Base-by-base conservation (phyloP, 2,888 invertebrate genomes). In the Caenorhabditis parvicauda region DNA sequence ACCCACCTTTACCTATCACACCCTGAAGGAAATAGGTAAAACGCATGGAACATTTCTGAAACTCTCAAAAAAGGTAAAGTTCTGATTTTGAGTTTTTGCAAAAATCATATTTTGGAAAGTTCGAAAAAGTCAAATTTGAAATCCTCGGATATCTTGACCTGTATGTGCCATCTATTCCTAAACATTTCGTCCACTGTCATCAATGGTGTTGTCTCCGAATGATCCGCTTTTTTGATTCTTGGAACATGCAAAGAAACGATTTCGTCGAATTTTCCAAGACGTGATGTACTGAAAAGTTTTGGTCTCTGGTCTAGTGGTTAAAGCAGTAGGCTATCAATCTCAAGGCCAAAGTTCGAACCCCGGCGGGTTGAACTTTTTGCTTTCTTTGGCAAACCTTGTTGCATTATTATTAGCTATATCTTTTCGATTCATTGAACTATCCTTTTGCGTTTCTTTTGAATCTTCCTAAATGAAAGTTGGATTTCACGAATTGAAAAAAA, bases 1-100 rank as follows among this genome's bases (percentile, higher is more conserved):
- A 75, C 22, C 72, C 62, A 21, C 62, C 62, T 25, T 62, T 62
- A 3, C 62, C 62, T 17, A 62, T 62, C 1, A 62, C 6, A 12
- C 19, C 19, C 19, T 7, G 22, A 24, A 6, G 17, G 4, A 43
- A 19, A 43, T 43, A n/a, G n/a, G n/a, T n/a, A n/a, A n/a, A n/a
- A n/a, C n/a, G n/a, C n/a, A n/a, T n/a, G n/a, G 35, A 41, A 19
- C 55, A 17, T 19, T 19, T 24, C 21, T 22, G 48, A 55, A n/a
- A 54, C 53, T 3, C 62, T 7, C 9, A 32, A 32, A 32, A n/a
- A 32, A n/a, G 9, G n/a, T 12, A 32, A 32, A 32, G n/a, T 32
- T 9, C 35, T 12, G n/a, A 9, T 32, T 32, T n/a, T n/a, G 35
- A 32, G 35, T 12, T 32, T 32, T n/a, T 32, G n/a, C n/a, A 32